Percentiles rank a stretch among this genome's conserved stretches.
Conservation (phyloP, 2,888 invertebrate genomes). For the Eulithis testata region DNA sequence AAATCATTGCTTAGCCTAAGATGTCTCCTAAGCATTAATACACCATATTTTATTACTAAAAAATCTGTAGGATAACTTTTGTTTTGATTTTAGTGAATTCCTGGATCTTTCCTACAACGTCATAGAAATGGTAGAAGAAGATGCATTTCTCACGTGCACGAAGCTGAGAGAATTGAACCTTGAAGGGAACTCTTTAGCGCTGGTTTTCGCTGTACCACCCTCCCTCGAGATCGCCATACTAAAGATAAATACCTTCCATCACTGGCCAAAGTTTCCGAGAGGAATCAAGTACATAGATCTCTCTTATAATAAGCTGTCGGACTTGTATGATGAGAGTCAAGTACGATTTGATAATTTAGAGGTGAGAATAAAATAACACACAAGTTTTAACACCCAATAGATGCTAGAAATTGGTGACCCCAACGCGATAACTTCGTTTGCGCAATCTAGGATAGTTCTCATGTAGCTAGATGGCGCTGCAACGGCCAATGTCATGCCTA, state of each 20-base stretch:
- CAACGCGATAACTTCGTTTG: no score
- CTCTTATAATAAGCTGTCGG: constrained; percentile 71
- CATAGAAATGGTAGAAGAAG: constrained; percentile 74
- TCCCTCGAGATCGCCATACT: constrained; percentile 70
- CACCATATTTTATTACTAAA: no score
- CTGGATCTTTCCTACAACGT: constrained; percentile 77
- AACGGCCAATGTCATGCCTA: no score
- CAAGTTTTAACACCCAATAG: no score
- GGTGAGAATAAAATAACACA: constrained; percentile 52
- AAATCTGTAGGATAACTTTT: background rate
- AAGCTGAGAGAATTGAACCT: constrained; percentile 75
- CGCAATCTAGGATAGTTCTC: no score
- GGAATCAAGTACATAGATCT: constrained; percentile 75
- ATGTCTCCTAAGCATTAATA: no score
- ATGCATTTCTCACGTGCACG: constrained; percentile 65
- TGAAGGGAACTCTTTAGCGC: constrained; percentile 76
- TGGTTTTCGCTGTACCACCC: constrained; percentile 68
- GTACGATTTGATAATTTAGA: constrained; percentile 70
- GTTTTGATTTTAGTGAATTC: constrained; percentile 61
- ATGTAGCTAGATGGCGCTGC: no score
- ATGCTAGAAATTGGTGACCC: no score
- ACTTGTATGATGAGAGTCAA: constrained; percentile 64
- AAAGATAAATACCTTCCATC: constrained; percentile 70
- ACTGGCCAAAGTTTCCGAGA: constrained; percentile 75
- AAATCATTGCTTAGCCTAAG: no score